Base-by-base conservation (phyloP, 2,797 vertebrate species). In the Hydrocynus forskahlii region DNA sequence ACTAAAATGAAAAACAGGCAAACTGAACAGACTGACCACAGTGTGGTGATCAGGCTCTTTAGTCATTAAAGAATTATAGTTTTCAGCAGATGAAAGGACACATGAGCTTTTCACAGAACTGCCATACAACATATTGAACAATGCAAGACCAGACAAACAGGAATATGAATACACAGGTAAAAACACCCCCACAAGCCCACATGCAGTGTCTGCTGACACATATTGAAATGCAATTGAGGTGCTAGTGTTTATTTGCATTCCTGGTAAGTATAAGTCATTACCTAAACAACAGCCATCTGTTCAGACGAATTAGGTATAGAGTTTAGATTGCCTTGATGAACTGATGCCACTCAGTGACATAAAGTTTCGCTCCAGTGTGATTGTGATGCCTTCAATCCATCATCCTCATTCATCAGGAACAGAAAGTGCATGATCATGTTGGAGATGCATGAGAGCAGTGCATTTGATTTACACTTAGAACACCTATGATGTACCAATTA, bases 231-330 rank as follows among this genome's bases (percentile, higher is more conserved):
- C 72, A 35, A 69, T 29, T 29, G 45, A 1, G 1, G 48, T 75
- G 19, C 75, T 52, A 73, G 57, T 13, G 17, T 83, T 60, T 68
- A 59, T 10, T 25, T 64, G 52, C 73, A 25, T 81, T 84, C 63
- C 74, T 74, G 29, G 38, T 59, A 45, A 77, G 64, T 74, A 72
- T 40, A 50, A 23, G 23, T 76, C 54, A 78, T 72, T 84, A 60
- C 48, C 68, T 75, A 40, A 74, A 73, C 43, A n/a, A 16, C 16
- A 79, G 75, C 75, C 81, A 87, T 87, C 84, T 88, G 85, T 76
- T 88, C 75, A 76, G 81, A 79, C 55, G 76, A 76, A 83, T 55
- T 72, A 67, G 67, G 55, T 0, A 9, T 23, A 29, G 40, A 16
- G 6, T 72, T 80, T 54, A 81, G 64, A 57, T 55, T 68, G 62